Conservation (phyloP, 2,797 vertebrate species). For the Chiloscyllium punctatum region DNA sequence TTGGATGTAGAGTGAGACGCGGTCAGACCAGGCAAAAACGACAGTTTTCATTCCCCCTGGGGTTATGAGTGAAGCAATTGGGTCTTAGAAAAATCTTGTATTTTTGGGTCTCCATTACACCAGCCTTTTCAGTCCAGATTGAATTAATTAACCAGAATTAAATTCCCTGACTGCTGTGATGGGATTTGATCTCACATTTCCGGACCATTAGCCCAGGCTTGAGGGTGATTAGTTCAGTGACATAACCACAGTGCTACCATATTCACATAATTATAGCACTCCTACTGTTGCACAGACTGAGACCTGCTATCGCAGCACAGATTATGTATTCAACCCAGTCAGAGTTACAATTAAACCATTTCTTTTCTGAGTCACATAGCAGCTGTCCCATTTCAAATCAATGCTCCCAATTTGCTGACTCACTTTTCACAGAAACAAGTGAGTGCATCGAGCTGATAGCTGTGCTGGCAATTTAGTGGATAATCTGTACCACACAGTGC, state of each 20-base stretch:
- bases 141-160: neutral
- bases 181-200: neutral
- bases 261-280: neutral
- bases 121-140: neutral
- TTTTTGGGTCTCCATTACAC: neutral
- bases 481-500: neutral
- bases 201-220: neutral
- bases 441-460: neutral
- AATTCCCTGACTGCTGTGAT: neutral
- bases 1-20: too few species aligned
- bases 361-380: neutral
- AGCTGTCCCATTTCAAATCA: neutral
- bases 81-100: too few species aligned
- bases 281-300: neutral
- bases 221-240: neutral
- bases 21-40: too few species aligned
- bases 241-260: neutral
- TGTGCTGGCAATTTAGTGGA: neutral
- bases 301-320: neutral
- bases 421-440: neutral
- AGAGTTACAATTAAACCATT: neutral
- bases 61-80: too few species aligned
- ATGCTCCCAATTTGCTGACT: neutral
- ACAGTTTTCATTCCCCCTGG: too few species aligned
- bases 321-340: neutral